phyloP scores from a whole-genome alignment of 2,797 vertebrate species.

The Ceyx erithaca region DNA sequence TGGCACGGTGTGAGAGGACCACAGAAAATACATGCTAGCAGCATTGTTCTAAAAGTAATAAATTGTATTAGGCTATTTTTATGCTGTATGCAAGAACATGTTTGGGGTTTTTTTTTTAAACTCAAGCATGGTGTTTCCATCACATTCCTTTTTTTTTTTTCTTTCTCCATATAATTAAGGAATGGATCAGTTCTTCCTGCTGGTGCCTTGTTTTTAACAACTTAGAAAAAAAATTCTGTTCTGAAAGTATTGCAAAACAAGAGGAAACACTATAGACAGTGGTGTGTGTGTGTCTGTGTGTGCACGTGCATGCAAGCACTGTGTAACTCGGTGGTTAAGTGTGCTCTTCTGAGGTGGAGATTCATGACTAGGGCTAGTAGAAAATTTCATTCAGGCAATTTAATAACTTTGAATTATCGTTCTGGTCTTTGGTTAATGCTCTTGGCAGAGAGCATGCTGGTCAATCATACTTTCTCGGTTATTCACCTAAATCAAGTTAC shows the following conservation, averaged over 20 bases:
- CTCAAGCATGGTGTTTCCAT: background rate
- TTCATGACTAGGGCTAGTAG: background rate
- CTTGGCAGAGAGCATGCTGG: constrained; percentile 4
- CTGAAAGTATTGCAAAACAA: background rate
- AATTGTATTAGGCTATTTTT: background rate
- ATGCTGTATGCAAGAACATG: background rate
- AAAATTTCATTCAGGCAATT: constrained; percentile 34
- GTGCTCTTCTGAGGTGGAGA: background rate
- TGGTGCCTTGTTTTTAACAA: background rate
- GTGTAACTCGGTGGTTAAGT: background rate
- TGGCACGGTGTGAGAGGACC: background rate
- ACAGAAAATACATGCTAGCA: background rate
- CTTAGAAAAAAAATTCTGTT: background rate
- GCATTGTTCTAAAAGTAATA: background rate
- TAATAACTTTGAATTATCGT: constrained; percentile 37
- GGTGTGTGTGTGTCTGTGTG: fast-evolving
- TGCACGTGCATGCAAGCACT: background rate
- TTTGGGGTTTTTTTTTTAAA: background rate
- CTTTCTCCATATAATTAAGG: background rate
- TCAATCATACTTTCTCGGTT: background rate
- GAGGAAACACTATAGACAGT: background rate
- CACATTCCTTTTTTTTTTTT: background rate
- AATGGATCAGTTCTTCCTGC: background rate
- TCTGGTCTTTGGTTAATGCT: constrained; percentile 43
- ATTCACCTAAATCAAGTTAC: constrained; percentile 38